Base-by-base conservation (phyloP, 2,797 vertebrate genomes). In the Lemur catta region DNA sequence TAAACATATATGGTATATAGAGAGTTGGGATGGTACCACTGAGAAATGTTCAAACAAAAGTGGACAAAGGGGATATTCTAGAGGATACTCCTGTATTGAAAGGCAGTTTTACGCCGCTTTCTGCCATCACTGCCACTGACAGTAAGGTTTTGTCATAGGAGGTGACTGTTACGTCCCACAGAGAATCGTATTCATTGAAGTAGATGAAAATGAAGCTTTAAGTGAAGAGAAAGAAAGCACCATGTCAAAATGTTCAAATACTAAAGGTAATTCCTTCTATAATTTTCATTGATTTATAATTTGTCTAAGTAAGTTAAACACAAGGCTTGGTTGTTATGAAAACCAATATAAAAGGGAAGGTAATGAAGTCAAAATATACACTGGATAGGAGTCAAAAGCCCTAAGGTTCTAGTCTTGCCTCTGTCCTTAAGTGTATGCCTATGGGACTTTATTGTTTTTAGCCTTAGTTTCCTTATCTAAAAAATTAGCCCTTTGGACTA, bases 131-230 rank as follows among this genome's bases (percentile, higher is more conserved):
- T 82, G 50, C 41, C 28, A 41, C 50, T 97, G 61, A 97, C n/a
- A 48, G 17, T 94, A 81, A 84, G 57, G 2, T 94, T 88, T 72
- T 90, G 13, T 90, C 17, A 43, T 61, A 98, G 98, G 98, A 81
- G 98, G 98, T 86, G 98, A 98, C 95, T 98, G 97, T 78, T 97
- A 92, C 12, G 17, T 96, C 75, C 97, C 98, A 89, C 98, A 96
- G 88, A 98, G 97, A 94, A 97, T 94, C 63, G 78, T 97, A 96
- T 97, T 97, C 95, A 95, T 97, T 91, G 97, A 90, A 97, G 95
- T 96, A 14, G 91, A 98, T 78, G 96, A 97, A 97, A 98, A 50
- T 46, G 84, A 97, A 97, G 35, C 85, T 95, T 94, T 97, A 97
- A 94, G 15, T 61, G 93, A 96, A 96, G 95, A 97, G 26, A 98